Percentiles rank a stretch among this genome's conserved stretches.
These are phyloP conservation scores for Onthophagus taurus DNA, from an alignment of 1,140 invertebrate species.

Conservation along the genomic window DNA sequence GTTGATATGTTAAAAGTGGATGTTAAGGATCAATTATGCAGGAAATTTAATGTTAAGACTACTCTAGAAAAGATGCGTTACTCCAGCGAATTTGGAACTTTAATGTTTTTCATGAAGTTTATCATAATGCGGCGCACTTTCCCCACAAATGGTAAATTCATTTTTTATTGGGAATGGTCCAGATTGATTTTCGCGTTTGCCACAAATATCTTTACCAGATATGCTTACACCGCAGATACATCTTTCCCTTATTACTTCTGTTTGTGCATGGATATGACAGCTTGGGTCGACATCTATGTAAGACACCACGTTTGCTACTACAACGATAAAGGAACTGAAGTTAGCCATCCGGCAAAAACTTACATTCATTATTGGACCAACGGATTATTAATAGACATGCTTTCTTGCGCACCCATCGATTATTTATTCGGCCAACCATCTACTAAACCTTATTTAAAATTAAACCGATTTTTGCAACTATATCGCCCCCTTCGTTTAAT, in stretches of 20 bases:
- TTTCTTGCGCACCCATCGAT: constrained; percentile 17
- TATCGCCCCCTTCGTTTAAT: constrained; percentile 4
- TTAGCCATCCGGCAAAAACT: constrained; percentile 17
- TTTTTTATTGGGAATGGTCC: constrained; percentile 18
- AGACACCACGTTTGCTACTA: constrained; percentile 20
- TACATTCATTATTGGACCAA: constrained; percentile 17
- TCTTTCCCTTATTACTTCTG: constrained; percentile 9
- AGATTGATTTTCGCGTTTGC: constrained; percentile 15
- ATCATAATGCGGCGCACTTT: constrained; percentile 7
- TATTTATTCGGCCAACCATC: neutral
- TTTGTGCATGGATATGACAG: constrained; percentile 14
- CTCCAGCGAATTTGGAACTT: neutral
- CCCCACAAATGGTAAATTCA: constrained; percentile 5
- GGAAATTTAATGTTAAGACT: too few species aligned
- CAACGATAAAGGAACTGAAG: constrained; percentile 18
- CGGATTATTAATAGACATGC: constrained; percentile 19
- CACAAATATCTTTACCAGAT: constrained; percentile 4
- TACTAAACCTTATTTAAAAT: neutral
- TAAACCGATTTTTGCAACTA: constrained; percentile 8
- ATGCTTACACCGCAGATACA: neutral
- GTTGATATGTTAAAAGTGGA: neutral
- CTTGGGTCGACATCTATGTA: constrained; percentile 19
- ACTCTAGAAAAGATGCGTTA: neutral
- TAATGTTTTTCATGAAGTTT: neutral
- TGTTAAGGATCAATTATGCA: neutral